Evolutionary conservation across 2,797 vertebrate genomes (phyloP).

Genomic region (Margarornis squamiger): DNA sequence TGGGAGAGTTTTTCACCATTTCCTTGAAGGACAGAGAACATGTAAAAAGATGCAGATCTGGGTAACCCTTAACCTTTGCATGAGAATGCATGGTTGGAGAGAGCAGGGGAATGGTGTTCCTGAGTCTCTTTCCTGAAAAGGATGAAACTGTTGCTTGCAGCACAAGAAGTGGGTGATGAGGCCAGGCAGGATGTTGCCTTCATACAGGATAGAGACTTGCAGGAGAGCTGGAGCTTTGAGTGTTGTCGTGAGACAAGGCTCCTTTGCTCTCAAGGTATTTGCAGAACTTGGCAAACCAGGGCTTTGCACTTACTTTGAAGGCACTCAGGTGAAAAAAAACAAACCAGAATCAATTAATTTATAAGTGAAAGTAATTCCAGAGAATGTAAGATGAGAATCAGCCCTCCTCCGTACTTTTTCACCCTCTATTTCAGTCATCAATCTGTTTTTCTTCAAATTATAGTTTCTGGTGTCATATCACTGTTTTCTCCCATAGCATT

Average conservation of each 20-base stretch:
- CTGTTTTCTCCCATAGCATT: background rate
- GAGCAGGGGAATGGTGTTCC: background rate
- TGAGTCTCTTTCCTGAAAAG: background rate
- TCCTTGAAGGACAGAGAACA: accelerated
- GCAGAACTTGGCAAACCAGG: background rate
- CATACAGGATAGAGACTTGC: background rate
- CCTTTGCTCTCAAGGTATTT: background rate
- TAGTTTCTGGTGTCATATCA: accelerated
- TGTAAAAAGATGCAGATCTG: background rate
- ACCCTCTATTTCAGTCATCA: background rate
- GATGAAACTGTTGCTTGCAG: background rate
- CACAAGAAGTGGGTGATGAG: background rate
- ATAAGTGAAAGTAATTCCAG: background rate
- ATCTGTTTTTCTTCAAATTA: background rate
- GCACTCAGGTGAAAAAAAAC: background rate
- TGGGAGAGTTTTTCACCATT: background rate
- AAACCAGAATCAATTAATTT: background rate
- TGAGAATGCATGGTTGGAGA: background rate
- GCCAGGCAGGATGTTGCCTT: background rate
- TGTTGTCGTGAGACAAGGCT: background rate
- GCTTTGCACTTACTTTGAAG: background rate
- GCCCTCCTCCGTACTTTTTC: background rate
- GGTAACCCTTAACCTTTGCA: background rate
- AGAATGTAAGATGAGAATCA: background rate
- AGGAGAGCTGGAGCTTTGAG: background rate